A percentile compares a stretch with the other conserved stretches of the same genome.
phyloP scores from a whole-genome alignment of 2,113 vertebrate genomes.

The Solenodon paradoxus region DNA sequence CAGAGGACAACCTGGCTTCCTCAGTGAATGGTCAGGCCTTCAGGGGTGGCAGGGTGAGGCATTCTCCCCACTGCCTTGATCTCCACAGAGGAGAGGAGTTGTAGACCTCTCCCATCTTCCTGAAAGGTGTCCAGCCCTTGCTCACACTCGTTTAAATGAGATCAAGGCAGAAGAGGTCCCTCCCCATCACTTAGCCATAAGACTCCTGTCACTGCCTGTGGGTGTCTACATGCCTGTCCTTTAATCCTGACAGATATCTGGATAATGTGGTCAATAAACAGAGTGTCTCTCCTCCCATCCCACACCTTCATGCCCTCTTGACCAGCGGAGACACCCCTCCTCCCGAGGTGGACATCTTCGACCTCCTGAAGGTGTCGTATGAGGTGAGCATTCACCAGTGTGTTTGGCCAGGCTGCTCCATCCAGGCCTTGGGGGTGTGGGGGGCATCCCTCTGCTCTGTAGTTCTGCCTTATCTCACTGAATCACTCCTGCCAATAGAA shows the following conservation, averaged over 20 bases:
- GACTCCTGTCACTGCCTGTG: too few relatives aligned
- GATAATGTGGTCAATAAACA: constrained; percentile 96
- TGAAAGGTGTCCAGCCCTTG: not conserved
- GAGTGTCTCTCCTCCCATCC: constrained; percentile 90
- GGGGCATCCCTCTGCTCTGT: not conserved
- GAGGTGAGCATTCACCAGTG: constrained; percentile 84
- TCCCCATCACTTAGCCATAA: not conserved
- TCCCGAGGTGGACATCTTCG: constrained; percentile 92
- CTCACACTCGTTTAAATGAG: not conserved
- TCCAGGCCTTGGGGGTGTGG: not conserved
- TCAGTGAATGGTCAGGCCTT: not conserved
- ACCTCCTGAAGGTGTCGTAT: constrained; percentile 94
- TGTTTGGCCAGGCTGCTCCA: not conserved
- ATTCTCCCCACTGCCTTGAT: not conserved
- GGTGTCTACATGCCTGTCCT: not conserved
- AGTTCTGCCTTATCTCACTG: constrained; percentile 23
- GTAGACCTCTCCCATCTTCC: not conserved
- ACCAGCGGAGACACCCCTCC: constrained; percentile 92
- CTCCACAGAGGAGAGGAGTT: too few relatives aligned
- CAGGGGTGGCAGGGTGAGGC: too few relatives aligned
- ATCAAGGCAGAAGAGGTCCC: not conserved
- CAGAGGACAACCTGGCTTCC: not conserved
- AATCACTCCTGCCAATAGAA: constrained; percentile 83
- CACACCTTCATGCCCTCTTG: constrained; percentile 92
- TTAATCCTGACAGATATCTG: constrained; percentile 87